Conservation (phyloP, 2,888 invertebrate species). For the Limnephilus lunatus region DNA sequence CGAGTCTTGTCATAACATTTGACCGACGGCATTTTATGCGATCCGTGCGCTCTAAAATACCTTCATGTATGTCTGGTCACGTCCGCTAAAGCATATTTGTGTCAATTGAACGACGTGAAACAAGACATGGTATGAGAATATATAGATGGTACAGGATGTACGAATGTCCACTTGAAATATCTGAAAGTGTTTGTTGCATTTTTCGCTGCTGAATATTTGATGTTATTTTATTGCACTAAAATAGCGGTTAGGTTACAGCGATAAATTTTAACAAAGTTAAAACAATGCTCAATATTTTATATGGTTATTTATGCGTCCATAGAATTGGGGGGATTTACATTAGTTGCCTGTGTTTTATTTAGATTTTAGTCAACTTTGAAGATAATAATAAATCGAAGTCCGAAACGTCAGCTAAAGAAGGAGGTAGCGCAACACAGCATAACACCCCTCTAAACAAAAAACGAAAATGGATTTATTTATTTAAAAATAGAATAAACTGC, state of each 20-base stretch:
- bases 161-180: constrained; percentile 3
- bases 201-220: not conserved
- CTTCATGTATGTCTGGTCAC: not conserved
- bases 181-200: not conserved
- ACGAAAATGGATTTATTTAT: no score
- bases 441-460: no score
- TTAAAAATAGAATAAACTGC: no score
- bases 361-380: not conserved
- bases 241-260: not conserved
- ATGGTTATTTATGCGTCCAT: not conserved
- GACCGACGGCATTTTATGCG: constrained; percentile 13
- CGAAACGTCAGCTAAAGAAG: no score
- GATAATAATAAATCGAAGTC: no score
- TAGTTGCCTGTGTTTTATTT: not conserved
- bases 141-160: not conserved
- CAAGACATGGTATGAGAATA: not conserved
- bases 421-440: no score
- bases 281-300: not conserved
- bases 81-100: constrained; percentile 15
- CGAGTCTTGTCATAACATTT: not conserved
- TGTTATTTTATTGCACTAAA: not conserved
- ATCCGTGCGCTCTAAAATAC: constrained; percentile 22
- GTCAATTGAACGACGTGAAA: constrained; percentile 32
- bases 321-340: not conserved
- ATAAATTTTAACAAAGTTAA: not conserved